Evolutionary conservation across 1,140 invertebrate genomes (phyloP).

Genomic region (Platyura marginata): DNA sequence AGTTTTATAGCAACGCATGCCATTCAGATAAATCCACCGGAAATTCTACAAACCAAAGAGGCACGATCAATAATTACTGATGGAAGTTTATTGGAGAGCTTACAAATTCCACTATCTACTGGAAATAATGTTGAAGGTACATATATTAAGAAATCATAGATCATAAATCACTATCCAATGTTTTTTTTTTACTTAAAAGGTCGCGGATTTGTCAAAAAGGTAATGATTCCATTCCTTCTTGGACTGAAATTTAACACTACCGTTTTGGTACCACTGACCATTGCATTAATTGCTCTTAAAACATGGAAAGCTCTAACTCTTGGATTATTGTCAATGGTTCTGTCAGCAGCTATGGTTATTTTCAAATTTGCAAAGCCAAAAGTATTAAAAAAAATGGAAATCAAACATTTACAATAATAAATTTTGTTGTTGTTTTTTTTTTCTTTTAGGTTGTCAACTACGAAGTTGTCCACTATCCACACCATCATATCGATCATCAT

Average conservation of each 20-base stretch:
- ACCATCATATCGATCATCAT: slow-evolving; percentile 33
- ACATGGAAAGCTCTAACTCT: slow-evolving; percentile 74
- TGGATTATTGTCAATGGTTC: slow-evolving; percentile 60
- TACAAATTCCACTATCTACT: slow-evolving; percentile 46
- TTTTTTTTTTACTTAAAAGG: slow-evolving; percentile 31
- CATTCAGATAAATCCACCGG: slow-evolving; percentile 39
- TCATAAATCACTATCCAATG: too few species aligned
- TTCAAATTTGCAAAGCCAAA: slow-evolving; percentile 73
- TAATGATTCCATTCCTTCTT: slow-evolving; percentile 63
- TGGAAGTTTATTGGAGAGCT: too few species aligned
- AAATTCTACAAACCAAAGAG: slow-evolving; percentile 32
- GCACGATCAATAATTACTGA: slow-evolving; percentile 36
- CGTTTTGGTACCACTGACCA: slow-evolving; percentile 54
- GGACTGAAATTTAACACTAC: slow-evolving; percentile 71
- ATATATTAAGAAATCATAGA: too few species aligned
- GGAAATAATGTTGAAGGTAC: slow-evolving; percentile 35
- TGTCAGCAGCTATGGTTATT: slow-evolving; percentile 62
- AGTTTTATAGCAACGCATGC: slow-evolving; percentile 41
- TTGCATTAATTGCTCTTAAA: slow-evolving; percentile 64
- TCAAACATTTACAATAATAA: background rate
- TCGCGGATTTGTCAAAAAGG: slow-evolving; percentile 62
- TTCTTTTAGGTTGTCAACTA: slow-evolving; percentile 46
- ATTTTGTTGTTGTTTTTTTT: too few species aligned
- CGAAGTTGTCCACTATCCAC: slow-evolving; percentile 69
- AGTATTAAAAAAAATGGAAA: too few species aligned